Evolutionary conservation across 2,888 invertebrate species (phyloP).

Genomic region (Brachyptera putata): DNA sequence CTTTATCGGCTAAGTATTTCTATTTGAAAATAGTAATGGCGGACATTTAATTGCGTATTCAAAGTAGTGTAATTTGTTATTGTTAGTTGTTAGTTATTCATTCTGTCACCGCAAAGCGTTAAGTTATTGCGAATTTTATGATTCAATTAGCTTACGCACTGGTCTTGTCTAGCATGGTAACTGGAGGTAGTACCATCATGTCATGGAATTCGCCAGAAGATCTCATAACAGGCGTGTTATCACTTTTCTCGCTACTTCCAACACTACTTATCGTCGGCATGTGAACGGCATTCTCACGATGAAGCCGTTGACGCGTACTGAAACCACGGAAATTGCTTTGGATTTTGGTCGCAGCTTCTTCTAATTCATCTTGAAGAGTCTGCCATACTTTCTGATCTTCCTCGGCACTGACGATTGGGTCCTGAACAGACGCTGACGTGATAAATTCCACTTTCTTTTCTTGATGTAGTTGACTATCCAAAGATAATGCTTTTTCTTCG

Average conservation of each 20-base stretch:
- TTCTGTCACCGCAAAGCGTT: too few relatives aligned
- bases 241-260: constrained; percentile 18
- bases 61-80: too few relatives aligned
- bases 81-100: too few relatives aligned
- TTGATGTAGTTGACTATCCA: constrained; percentile 20
- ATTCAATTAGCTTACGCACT: background rate
- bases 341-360: constrained; percentile 35
- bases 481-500: constrained; percentile 9
- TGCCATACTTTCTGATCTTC: constrained; percentile 33
- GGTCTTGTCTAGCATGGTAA: constrained; percentile 11
- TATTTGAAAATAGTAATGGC: too few relatives aligned
- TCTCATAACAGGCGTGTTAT: constrained; percentile 32
- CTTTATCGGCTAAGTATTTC: too few relatives aligned
- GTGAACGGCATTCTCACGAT: constrained; percentile 40
- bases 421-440: constrained; percentile 25
- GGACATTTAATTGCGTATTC: too few relatives aligned
- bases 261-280: constrained; percentile 34
- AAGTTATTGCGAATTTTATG: background rate
- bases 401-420: background rate
- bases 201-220: constrained; percentile 47
- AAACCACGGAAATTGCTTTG: constrained; percentile 37
- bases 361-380: constrained; percentile 32
- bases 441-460: background rate
- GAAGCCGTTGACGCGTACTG: constrained; percentile 38
- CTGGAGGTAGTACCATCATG: constrained; percentile 41